These are phyloP conservation scores for Gymnarchus niloticus DNA, from an alignment of 2,113 vertebrate genomes.

Conservation along the genomic window DNA sequence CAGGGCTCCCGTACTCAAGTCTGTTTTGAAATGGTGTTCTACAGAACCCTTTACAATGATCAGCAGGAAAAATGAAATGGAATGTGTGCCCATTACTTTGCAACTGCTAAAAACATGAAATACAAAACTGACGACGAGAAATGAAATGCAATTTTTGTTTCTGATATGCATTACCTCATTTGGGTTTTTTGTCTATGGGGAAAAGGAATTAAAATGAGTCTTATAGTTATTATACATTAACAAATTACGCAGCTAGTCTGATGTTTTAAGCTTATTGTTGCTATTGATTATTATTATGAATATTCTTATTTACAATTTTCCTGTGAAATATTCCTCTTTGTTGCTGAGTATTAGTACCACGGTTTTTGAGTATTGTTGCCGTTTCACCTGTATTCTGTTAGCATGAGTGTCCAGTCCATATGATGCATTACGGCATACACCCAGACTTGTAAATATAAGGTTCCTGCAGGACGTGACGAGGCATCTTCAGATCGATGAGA, in stretches of 20 bases:
- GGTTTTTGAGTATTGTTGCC: background rate
- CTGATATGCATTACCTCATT: slow-evolving; percentile 18
- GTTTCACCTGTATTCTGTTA: background rate
- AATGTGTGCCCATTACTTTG: background rate
- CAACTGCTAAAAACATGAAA: background rate
- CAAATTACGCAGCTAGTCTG: background rate
- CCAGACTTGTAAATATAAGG: slow-evolving; percentile 8
- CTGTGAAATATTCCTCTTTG: background rate
- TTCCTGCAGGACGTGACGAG: background rate
- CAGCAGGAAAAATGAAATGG: background rate
- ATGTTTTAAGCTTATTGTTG: slow-evolving; percentile 10
- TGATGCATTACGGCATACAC: slow-evolving; percentile 1
- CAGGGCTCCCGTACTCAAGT: background rate
- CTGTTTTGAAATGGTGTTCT: background rate
- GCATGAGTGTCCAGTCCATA: background rate
- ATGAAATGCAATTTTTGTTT: background rate
- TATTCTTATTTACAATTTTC: slow-evolving; percentile 10
- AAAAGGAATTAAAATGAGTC: background rate
- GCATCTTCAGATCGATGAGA: background rate
- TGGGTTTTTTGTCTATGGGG: slow-evolving; percentile 4
- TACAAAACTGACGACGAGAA: background rate
- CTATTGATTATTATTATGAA: slow-evolving; percentile 8
- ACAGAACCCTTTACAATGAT: background rate
- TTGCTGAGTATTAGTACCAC: background rate
- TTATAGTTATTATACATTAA: slow-evolving; percentile 10